Conservation (phyloP, 2,113 vertebrate species). For the Mola mola region DNA sequence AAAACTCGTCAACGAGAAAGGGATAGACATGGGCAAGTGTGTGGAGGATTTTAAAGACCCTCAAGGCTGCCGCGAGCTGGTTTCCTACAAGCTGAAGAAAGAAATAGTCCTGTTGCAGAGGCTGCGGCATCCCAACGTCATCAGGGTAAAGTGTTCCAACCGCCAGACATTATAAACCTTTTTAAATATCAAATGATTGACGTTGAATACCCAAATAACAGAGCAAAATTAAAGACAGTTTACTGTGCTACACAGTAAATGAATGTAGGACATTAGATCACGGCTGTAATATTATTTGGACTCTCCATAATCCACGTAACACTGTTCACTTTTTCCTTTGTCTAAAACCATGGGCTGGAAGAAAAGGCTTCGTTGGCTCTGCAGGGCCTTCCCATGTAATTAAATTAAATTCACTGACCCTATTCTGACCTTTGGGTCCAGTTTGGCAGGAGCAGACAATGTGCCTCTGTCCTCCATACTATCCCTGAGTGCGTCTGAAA, state of each 20-base stretch:
- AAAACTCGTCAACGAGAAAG: conserved; percentile 85
- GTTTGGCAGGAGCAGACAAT: conserved; percentile 67
- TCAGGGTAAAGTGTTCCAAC: conserved; percentile 78
- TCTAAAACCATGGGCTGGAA: conserved; percentile 38
- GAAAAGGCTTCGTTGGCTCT: conserved; percentile 56
- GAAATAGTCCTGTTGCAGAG: conserved; percentile 85
- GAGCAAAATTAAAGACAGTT: neutral
- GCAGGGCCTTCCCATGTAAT: conserved; percentile 67
- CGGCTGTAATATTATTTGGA: conserved; percentile 27
- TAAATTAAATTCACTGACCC: conserved; percentile 74
- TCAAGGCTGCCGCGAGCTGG: conserved; percentile 81
- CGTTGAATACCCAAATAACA: too few species aligned
- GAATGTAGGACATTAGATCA: neutral
- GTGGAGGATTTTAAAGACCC: conserved; percentile 80
- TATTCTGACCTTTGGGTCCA: conserved; percentile 65
- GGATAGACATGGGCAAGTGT: conserved; percentile 86
- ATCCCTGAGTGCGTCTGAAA: conserved; percentile 45
- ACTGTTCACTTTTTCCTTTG: conserved; percentile 63
- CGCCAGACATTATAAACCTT: neutral
- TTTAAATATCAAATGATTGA: too few species aligned
- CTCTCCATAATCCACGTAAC: conserved; percentile 51
- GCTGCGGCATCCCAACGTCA: conserved; percentile 85
- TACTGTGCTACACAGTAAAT: neutral
- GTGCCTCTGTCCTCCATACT: conserved; percentile 65
- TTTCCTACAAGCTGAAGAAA: conserved; percentile 87